These are phyloP conservation scores for Gadus chalcogrammus DNA, from an alignment of 2,113 vertebrate species.

Conservation along the genomic window DNA sequence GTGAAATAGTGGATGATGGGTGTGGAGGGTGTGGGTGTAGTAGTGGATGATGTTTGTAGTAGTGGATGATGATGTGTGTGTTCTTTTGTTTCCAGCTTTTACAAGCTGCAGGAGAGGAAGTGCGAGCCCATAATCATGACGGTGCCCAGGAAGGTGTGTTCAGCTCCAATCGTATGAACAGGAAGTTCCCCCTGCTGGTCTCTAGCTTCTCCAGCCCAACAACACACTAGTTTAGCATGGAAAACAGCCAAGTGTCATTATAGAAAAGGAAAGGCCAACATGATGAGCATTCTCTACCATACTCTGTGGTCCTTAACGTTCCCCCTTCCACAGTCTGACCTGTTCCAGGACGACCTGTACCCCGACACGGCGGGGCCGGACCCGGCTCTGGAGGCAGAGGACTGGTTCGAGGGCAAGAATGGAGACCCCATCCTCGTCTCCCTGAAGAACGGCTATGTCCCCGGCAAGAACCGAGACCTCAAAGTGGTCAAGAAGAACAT, in stretches of 20 bases:
- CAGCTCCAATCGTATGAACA: background rate
- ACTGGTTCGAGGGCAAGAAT: conserved; percentile 93
- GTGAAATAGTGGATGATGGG: background rate
- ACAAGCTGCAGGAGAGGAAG: conserved; percentile 94
- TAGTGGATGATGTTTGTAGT: background rate
- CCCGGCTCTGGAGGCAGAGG: conserved; percentile 87
- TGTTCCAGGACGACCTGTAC: conserved; percentile 97
- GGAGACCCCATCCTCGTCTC: conserved; percentile 92
- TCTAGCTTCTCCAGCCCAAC: no score
- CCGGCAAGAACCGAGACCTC: conserved; percentile 88
- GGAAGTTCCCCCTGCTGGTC: no score
- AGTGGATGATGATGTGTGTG: background rate
- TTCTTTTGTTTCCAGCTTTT: conserved; percentile 80
- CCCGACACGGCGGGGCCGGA: conserved; percentile 92
- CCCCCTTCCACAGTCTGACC: conserved; percentile 81
- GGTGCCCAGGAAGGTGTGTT: conserved; percentile 92
- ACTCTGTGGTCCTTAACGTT: background rate
- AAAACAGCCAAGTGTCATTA: no score
- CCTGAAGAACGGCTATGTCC: conserved; percentile 90
- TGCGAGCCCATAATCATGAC: conserved; percentile 98
- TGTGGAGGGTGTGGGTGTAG: background rate
- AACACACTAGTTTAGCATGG: no score
- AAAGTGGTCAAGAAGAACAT: conserved; percentile 95
- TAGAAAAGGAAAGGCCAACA: background rate
- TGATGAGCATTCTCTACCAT: background rate